phyloP scores from a whole-genome alignment of 2,888 invertebrate genomes.

The Diaphora mendica region DNA sequence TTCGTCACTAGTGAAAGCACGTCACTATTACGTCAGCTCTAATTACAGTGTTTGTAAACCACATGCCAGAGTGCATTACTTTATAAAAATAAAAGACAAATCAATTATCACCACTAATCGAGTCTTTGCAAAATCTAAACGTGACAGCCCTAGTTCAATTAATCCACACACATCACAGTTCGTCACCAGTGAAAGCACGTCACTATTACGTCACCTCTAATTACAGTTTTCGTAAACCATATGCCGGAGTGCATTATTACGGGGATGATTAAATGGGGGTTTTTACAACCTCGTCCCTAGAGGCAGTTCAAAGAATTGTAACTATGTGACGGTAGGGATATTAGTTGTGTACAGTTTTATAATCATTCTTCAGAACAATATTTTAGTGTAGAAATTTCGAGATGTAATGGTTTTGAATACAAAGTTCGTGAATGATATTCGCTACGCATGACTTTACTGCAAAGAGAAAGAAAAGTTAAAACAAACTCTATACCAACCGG shows the following conservation, averaged over 20 bases:
- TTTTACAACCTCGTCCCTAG: slow-evolving; percentile 30
- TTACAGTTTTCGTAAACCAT: slow-evolving; percentile 39
- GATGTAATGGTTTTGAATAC: too few relatives aligned
- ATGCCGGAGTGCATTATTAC: slow-evolving; percentile 34
- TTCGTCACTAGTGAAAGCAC: slow-evolving; percentile 29
- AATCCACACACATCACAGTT: slow-evolving; percentile 23
- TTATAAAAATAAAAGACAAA: neutral
- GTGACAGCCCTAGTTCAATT: slow-evolving; percentile 29
- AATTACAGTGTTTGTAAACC: slow-evolving; percentile 41
- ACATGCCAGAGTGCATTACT: neutral
- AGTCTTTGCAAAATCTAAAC: slow-evolving; percentile 4
- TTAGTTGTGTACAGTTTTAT: neutral
- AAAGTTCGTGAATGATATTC: too few relatives aligned
- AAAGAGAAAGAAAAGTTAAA: too few relatives aligned
- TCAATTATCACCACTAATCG: neutral
- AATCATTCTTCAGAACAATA: too few relatives aligned
- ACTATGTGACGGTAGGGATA: slow-evolving; percentile 8
- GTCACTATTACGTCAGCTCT: slow-evolving; percentile 20
- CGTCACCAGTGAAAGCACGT: slow-evolving; percentile 29
- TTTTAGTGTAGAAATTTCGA: too few relatives aligned
- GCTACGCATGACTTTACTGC: too few relatives aligned
- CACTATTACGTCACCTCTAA: slow-evolving; percentile 25
- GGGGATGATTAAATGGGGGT: slow-evolving; percentile 32
- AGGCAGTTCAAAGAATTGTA: slow-evolving; percentile 12
- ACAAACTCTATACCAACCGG: too few relatives aligned